phyloP scores from a whole-genome alignment of 2,113 vertebrate species.

The Entelurus aequoreus region DNA sequence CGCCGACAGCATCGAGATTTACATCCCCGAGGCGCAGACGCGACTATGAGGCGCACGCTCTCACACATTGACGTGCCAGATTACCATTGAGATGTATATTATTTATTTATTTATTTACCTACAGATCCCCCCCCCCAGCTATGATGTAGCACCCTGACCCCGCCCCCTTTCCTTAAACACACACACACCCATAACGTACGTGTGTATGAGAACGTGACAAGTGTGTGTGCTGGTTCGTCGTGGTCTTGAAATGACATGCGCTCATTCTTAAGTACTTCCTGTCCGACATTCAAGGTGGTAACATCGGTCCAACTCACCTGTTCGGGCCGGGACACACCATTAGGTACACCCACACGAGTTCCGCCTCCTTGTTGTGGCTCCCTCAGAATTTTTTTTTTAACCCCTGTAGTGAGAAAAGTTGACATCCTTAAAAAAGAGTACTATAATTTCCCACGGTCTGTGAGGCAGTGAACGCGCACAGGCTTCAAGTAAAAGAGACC shows the following conservation, averaged over 20 bases:
- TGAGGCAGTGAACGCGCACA: too few species aligned
- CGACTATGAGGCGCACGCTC: slow-evolving; percentile 79
- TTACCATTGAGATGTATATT: slow-evolving; percentile 41
- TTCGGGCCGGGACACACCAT: not conserved
- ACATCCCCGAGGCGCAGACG: slow-evolving; percentile 97
- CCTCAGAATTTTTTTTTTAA: too few species aligned
- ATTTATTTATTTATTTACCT: slow-evolving; percentile 42
- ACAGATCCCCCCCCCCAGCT: slow-evolving; percentile 48
- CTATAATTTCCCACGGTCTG: too few species aligned
- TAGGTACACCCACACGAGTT: slow-evolving; percentile 1
- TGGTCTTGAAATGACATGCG: not conserved
- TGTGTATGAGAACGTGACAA: not conserved
- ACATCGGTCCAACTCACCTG: not conserved
- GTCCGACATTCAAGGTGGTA: slow-evolving; percentile 6
- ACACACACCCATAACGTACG: slow-evolving; percentile 15
- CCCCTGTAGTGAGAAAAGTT: too few species aligned
- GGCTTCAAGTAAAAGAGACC: too few species aligned
- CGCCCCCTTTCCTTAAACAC: slow-evolving; percentile 18
- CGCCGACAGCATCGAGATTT: slow-evolving; percentile 97
- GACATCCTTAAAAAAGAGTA: too few species aligned
- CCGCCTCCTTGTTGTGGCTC: too few species aligned
- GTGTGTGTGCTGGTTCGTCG: not conserved
- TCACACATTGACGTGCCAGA: slow-evolving; percentile 47
- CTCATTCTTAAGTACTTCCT: slow-evolving; percentile 61
- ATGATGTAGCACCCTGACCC: slow-evolving; percentile 56